phyloP scores from a whole-genome alignment of 1,140 invertebrate species.

The Atopsyche davidsoni region DNA sequence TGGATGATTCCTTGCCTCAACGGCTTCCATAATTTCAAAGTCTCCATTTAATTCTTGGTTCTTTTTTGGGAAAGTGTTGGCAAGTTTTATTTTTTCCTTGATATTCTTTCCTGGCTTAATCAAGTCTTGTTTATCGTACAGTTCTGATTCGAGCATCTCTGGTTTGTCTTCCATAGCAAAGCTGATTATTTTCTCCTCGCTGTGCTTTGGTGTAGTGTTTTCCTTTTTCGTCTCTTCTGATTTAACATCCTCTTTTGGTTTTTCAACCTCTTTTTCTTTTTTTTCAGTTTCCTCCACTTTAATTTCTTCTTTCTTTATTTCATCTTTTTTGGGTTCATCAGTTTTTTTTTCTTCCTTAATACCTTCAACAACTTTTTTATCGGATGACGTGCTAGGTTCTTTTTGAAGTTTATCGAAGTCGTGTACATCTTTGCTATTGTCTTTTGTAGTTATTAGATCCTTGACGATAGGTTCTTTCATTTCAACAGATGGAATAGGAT shows the following conservation, averaged over 20 bases:
- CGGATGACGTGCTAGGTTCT: too few relatives aligned
- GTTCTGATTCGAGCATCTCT: constrained; percentile 38
- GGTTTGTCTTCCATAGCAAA: constrained; percentile 47
- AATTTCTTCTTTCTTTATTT: constrained; percentile 34
- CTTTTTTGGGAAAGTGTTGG: constrained; percentile 45
- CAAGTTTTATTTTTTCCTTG: constrained; percentile 46
- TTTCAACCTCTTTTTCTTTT: constrained; percentile 35
- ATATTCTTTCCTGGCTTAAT: constrained; percentile 45
- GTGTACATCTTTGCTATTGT: constrained; percentile 25
- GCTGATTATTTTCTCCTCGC: constrained; percentile 42
- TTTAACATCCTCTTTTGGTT: constrained; percentile 8
- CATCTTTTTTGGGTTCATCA: neutral
- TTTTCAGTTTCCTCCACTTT: constrained; percentile 29
- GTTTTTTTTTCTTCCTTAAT: constrained; percentile 15
- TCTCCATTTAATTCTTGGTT: constrained; percentile 43
- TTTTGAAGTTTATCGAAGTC: constrained; percentile 17
- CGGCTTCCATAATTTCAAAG: constrained; percentile 54
- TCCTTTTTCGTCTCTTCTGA: constrained; percentile 43
- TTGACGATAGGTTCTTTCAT: constrained; percentile 32
- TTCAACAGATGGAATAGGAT: constrained; percentile 27
- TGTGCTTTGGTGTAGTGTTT: constrained; percentile 35
- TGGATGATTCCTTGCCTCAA: constrained; percentile 50
- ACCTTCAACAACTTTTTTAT: too few relatives aligned
- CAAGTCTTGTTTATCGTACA: constrained; percentile 31
- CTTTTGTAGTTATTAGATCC: constrained; percentile 18